phyloP scores from a whole-genome alignment of 2,113 vertebrate genomes.

The Egretta garzetta region DNA sequence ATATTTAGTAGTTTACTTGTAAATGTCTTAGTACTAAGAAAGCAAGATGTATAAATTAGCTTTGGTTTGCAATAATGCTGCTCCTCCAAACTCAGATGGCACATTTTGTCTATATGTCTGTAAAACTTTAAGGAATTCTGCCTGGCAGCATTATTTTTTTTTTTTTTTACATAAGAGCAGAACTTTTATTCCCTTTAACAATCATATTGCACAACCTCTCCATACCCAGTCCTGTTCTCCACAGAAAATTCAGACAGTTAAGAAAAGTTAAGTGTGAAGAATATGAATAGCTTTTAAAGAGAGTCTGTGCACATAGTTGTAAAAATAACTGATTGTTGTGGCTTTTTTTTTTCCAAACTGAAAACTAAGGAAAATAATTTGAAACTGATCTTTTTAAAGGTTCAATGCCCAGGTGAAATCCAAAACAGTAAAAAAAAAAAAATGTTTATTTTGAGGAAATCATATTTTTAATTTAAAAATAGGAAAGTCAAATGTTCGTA shows the following conservation, averaged over 20 bases:
- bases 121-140: constrained; percentile 14
- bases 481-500: not conserved
- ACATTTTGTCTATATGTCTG: not conserved
- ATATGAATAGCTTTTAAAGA: not conserved
- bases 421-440: not conserved
- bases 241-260: constrained; percentile 35
- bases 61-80: not conserved
- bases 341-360: not conserved
- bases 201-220: not conserved
- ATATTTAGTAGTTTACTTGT: constrained; percentile 78
- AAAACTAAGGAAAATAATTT: not conserved
- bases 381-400: not conserved
- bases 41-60: constrained; percentile 50
- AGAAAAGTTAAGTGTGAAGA: constrained; percentile 36
- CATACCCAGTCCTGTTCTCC: not conserved
- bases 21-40: constrained; percentile 59
- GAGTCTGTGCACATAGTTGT: not conserved
- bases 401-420: not conserved
- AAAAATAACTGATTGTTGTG: not conserved
- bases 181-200: constrained; percentile 10
- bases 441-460: not conserved
- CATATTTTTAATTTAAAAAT: not conserved
- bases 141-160: constrained; percentile 2
- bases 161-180: constrained; percentile 34
- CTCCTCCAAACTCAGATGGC: constrained; percentile 1